A percentile compares a stretch with the other conserved stretches of the same genome.
These are phyloP conservation scores for Cherax quadricarinatus DNA, from an alignment of 1,140 invertebrate species.

Conservation along the genomic window DNA sequence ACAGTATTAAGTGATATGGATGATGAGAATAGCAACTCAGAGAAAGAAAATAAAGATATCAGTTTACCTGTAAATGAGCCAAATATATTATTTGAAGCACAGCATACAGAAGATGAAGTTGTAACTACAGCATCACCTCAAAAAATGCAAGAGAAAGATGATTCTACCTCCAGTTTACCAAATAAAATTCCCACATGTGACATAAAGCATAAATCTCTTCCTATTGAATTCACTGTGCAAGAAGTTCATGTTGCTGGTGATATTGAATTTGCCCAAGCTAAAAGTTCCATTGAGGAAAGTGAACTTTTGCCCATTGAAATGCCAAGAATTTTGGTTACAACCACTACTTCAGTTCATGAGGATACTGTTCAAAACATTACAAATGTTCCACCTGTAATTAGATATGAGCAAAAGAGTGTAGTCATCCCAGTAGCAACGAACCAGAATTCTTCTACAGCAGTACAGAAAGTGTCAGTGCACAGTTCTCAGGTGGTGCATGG, in stretches of 20 bases:
- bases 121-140: background rate
- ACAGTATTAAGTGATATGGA: conserved; percentile 31
- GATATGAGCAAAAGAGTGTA: background rate
- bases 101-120: background rate
- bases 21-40: background rate
- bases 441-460: background rate
- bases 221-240: conserved; percentile 60
- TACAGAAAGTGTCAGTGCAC: conserved; percentile 47
- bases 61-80: background rate
- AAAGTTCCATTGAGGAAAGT: conserved; percentile 23
- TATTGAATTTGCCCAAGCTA: conserved; percentile 69
- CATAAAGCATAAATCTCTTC: background rate
- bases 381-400: background rate
- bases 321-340: conserved; percentile 22
- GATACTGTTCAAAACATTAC: background rate
- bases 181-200: conserved; percentile 12
- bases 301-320: background rate
- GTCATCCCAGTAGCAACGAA: background rate
- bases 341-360: conserved; percentile 32
- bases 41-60: background rate
- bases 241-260: conserved; percentile 68
- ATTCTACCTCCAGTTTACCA: background rate
- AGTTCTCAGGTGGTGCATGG: conserved; percentile 45
- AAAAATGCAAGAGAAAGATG: background rate
- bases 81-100: background rate